Evolutionary conservation across 2,797 vertebrate genomes (phyloP).

Genomic region (Podargus strigoides): DNA sequence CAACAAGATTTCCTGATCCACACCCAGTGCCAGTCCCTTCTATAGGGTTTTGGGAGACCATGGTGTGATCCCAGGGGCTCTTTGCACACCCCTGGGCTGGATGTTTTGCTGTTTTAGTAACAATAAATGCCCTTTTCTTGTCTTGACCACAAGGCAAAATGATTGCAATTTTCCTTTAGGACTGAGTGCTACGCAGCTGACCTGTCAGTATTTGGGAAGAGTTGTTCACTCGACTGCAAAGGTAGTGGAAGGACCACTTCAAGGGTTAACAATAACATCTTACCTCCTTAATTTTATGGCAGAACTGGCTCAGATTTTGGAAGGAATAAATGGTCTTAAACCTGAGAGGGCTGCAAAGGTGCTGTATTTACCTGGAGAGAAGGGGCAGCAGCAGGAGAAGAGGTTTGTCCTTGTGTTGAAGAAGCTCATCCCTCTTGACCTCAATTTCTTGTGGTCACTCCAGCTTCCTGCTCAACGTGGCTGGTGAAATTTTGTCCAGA

Average conservation of each 20-base stretch:
- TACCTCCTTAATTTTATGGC: background rate
- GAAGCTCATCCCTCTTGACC: background rate
- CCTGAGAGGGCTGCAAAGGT: background rate
- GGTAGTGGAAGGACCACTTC: background rate
- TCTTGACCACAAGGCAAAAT: background rate
- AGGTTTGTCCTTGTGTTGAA: background rate
- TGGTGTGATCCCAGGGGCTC: background rate
- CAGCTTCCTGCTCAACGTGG: background rate
- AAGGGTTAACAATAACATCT: background rate
- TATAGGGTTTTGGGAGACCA: background rate
- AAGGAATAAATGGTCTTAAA: background rate
- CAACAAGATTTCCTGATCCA: background rate
- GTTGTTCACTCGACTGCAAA: rapidly evolving
- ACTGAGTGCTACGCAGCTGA: background rate
- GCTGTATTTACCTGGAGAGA: background rate
- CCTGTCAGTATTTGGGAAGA: background rate
- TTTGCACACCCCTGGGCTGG: background rate
- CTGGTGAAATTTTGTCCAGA: background rate
- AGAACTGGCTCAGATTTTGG: background rate
- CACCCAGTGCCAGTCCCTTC: too few relatives aligned
- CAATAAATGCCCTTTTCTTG: background rate
- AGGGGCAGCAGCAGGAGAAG: background rate
- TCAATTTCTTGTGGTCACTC: background rate
- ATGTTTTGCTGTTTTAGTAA: background rate
- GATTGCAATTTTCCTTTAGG: background rate